These are phyloP conservation scores for Zophobas morio DNA, from an alignment of 1,140 invertebrate genomes.

Conservation along the genomic window DNA sequence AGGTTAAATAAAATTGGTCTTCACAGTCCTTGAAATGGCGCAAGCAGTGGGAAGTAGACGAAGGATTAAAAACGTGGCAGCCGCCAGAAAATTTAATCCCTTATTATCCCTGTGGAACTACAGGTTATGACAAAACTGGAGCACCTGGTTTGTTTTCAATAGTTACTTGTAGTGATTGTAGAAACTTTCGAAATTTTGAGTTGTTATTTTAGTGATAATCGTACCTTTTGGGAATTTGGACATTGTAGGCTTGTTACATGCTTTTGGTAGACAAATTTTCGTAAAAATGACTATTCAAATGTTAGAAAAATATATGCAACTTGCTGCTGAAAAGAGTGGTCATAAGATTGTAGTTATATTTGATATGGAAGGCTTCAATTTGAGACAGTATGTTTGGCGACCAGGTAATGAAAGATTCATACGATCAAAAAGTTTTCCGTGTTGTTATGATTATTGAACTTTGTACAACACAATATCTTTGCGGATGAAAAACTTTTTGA, in stretches of 20 bases:
- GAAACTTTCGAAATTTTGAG: too few relatives aligned
- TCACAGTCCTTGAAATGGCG: slow-evolving; percentile 84
- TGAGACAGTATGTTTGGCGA: slow-evolving; percentile 87
- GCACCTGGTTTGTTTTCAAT: slow-evolving; percentile 76
- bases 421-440: too few relatives aligned
- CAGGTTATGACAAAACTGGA: slow-evolving; percentile 89
- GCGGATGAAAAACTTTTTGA: too few relatives aligned
- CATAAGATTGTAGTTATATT: slow-evolving; percentile 82
- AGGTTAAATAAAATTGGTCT: slow-evolving; percentile 47
- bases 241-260: slow-evolving; percentile 85
- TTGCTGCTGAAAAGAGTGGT: slow-evolving; percentile 70
- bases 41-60: slow-evolving; percentile 84
- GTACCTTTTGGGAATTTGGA: slow-evolving; percentile 83
- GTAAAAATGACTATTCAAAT: slow-evolving; percentile 77
- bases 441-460: too few relatives aligned
- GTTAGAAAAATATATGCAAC: slow-evolving; percentile 75
- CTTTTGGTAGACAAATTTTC: slow-evolving; percentile 80
- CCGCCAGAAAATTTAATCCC: slow-evolving; percentile 79
- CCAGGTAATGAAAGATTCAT: slow-evolving; percentile 73
- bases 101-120: slow-evolving; percentile 83
- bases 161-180: too few relatives aligned
- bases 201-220: slow-evolving; percentile 73
- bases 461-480: too few relatives aligned
- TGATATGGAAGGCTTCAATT: slow-evolving; percentile 89
- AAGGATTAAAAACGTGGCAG: slow-evolving; percentile 76